A percentile compares a stretch with the other conserved stretches of the same genome.
Evolutionary conservation across 2,888 invertebrate species (phyloP).

Genomic region (Acholoe squamosa): DNA sequence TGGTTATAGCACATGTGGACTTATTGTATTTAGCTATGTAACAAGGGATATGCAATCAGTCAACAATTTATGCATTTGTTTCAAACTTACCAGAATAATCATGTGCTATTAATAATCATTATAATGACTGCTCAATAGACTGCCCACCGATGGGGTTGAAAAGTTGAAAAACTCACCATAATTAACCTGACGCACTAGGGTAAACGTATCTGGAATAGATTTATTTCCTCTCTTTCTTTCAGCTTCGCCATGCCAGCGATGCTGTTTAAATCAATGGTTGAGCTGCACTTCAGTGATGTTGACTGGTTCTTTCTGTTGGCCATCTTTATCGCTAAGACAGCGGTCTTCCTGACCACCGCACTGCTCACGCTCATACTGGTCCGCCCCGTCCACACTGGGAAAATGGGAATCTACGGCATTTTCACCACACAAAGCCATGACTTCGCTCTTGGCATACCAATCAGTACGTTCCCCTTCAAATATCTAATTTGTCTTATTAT

Average conservation of each 20-base stretch:
- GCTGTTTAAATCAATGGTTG: constrained; percentile 94
- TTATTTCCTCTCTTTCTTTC: constrained; percentile 83
- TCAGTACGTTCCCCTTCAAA: constrained; percentile 87
- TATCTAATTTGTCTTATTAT: background rate
- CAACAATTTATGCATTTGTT: too few relatives aligned
- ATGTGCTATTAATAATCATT: too few relatives aligned
- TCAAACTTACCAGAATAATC: too few relatives aligned
- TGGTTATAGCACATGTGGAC: too few relatives aligned
- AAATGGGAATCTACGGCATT: constrained; percentile 95
- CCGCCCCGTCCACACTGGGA: constrained; percentile 90
- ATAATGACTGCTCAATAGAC: too few relatives aligned
- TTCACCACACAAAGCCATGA: constrained; percentile 99
- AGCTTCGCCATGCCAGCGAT: constrained; percentile 96
- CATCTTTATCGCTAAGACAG: constrained; percentile 92
- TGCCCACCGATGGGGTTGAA: too few relatives aligned
- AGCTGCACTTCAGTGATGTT: constrained; percentile 88
- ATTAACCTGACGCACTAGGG: too few relatives aligned
- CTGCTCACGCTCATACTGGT: constrained; percentile 89
- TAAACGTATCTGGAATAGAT: too few relatives aligned
- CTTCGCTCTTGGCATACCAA: constrained; percentile 97
- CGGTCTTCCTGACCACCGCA: constrained; percentile 87
- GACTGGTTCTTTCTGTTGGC: constrained; percentile 96
- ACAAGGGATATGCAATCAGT: too few relatives aligned
- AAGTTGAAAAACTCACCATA: too few relatives aligned
- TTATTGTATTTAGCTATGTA: too few relatives aligned